phyloP scores from a whole-genome alignment of 1,140 invertebrate species.

The Heliconius eleuchia region DNA sequence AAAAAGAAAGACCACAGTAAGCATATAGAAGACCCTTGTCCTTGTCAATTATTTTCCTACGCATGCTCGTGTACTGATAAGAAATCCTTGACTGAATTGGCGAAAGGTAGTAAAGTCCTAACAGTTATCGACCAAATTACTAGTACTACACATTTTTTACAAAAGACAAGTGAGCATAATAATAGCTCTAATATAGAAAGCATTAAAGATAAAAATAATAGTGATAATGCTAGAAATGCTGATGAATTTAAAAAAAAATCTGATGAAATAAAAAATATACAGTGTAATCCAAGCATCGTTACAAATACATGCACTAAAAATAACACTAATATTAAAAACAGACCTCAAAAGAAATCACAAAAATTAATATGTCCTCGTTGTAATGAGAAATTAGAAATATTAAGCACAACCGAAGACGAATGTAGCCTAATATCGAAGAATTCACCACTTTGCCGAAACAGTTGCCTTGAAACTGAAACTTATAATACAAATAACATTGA shows the following conservation, averaged over 20 bases:
- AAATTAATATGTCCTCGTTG: conserved; percentile 64
- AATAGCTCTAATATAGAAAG: conserved; percentile 37
- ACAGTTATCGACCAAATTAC: conserved; percentile 53
- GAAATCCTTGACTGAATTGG: conserved; percentile 57
- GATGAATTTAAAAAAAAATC: background rate
- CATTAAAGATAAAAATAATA: conserved; percentile 7
- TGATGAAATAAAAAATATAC: background rate
- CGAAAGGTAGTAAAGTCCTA: conserved; percentile 53
- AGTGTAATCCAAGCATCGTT: background rate
- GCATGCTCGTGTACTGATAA: conserved; percentile 61
- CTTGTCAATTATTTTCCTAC: conserved; percentile 68
- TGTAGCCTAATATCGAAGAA: conserved; percentile 45
- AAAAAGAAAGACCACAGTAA: conserved; percentile 55
- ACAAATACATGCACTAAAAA: conserved; percentile 1
- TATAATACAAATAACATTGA: conserved; percentile 16
- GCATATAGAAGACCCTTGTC: conserved; percentile 59
- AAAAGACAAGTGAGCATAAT: conserved; percentile 29
- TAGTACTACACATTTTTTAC: conserved; percentile 46
- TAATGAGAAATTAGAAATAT: conserved; percentile 58
- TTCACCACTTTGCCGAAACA: conserved; percentile 37
- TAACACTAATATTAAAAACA: conserved; percentile 38
- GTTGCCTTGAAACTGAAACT: conserved; percentile 13
- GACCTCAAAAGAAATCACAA: conserved; percentile 43
- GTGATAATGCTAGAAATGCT: background rate
- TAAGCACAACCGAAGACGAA: conserved; percentile 58